phyloP scores from a whole-genome alignment of 2,797 vertebrate genomes.

The Smutsia temminckii region DNA sequence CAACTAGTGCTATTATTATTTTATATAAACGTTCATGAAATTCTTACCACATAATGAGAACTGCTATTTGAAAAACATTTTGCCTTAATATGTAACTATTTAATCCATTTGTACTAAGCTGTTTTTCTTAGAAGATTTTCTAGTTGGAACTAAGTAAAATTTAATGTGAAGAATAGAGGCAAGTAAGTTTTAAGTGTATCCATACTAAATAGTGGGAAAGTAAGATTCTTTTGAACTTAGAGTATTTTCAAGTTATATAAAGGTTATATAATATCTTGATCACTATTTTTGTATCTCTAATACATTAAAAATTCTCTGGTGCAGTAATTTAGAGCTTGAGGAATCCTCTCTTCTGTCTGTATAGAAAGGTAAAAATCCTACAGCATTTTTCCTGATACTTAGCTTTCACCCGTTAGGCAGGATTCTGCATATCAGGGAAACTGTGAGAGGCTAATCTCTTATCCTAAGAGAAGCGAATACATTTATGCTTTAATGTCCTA shows the following conservation, averaged over 20 bases:
- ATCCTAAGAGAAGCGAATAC: not conserved
- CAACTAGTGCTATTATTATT: not conserved
- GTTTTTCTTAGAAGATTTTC: slow-evolving; percentile 31
- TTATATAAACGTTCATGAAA: not conserved
- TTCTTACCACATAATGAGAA: slow-evolving; percentile 3
- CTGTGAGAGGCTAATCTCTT: not conserved
- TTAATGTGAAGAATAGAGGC: not conserved
- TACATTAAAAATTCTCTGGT: slow-evolving; percentile 8
- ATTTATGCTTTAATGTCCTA: not conserved
- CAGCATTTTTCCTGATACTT: not conserved
- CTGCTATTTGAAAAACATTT: not conserved
- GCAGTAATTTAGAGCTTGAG: slow-evolving; percentile 2
- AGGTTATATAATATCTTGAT: not conserved
- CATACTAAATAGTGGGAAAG: not conserved
- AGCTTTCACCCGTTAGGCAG: not conserved
- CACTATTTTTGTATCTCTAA: not conserved
- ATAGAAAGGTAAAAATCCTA: not conserved
- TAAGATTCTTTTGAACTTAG: slow-evolving; percentile 25
- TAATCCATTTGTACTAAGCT: slow-evolving; percentile 2
- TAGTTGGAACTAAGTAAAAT: slow-evolving; percentile 11
- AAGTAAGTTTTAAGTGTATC: not conserved
- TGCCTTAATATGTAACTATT: not conserved
- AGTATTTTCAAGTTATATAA: not conserved
- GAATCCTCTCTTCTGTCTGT: not conserved
- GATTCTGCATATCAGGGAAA: not conserved